These are phyloP conservation scores for Dysidea cf. avara DNA, from an alignment of 37 sponge, comb jelly and placozoan genomes.

Conservation along the genomic window DNA sequence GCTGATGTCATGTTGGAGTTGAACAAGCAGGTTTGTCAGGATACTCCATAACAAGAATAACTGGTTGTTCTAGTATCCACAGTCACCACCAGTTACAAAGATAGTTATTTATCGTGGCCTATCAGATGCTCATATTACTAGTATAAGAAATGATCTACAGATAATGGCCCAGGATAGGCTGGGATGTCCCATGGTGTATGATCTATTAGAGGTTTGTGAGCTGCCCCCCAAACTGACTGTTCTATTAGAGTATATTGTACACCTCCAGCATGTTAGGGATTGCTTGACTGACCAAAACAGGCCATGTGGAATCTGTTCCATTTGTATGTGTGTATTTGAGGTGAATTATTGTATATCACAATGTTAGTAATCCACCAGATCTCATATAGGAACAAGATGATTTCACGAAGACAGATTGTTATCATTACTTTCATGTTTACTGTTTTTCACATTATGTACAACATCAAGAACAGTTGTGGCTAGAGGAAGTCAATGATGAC, in stretches of 20 bases:
- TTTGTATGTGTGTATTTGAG: conserved; percentile 53
- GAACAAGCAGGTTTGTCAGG: neutral
- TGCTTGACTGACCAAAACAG: conserved; percentile 67
- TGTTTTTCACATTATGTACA: conserved; percentile 52
- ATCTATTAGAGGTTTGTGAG: conserved; percentile 32
- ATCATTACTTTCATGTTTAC: conserved; percentile 64
- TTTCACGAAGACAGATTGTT: conserved; percentile 57
- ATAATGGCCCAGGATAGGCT: conserved; percentile 1
- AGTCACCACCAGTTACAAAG: neutral
- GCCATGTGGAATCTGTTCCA: conserved; percentile 67
- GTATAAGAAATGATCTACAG: conserved; percentile 23
- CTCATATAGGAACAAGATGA: conserved; percentile 45
- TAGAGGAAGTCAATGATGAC: conserved; percentile 4
- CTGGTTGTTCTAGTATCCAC: conserved; percentile 34
- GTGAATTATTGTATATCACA: neutral
- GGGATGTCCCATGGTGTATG: conserved; percentile 51
- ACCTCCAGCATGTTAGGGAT: conserved; percentile 34
- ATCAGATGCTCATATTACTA: conserved; percentile 53
- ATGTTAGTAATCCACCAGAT: neutral
- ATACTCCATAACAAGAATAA: neutral
- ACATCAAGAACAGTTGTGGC: conserved; percentile 12
- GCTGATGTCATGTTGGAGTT: conserved; percentile 41
- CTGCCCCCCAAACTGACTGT: neutral
- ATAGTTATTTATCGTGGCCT: conserved; percentile 52
- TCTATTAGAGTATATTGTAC: neutral